Conservation (phyloP, 2,888 invertebrate genomes). For the Drosophila koepferae region DNA sequence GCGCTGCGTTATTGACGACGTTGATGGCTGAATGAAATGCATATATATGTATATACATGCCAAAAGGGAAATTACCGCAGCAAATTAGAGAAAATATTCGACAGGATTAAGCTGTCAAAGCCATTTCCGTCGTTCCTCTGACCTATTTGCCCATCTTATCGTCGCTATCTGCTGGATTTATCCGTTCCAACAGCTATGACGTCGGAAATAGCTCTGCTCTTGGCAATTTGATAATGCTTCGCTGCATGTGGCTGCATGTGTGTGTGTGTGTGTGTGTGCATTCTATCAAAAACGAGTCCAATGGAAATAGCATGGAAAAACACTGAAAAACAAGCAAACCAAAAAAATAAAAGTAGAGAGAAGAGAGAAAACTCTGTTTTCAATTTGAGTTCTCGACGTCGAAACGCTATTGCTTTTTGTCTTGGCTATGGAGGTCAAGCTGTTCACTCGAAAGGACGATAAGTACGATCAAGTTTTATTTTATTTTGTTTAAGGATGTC, state of each 20-base stretch:
- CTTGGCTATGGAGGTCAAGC: slow-evolving; percentile 45
- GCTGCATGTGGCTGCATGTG: not conserved
- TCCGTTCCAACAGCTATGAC: slow-evolving; percentile 60
- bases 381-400: slow-evolving; percentile 1
- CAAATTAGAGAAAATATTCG: slow-evolving; percentile 56
- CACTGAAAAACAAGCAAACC: slow-evolving; percentile 9
- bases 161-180: slow-evolving; percentile 54
- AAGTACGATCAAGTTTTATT: slow-evolving; percentile 28
- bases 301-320: slow-evolving; percentile 32
- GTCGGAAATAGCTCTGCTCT: slow-evolving; percentile 61
- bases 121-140: slow-evolving; percentile 63
- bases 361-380: slow-evolving; percentile 8
- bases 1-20: not conserved
- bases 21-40: slow-evolving; percentile 22
- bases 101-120: slow-evolving; percentile 71
- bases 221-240: slow-evolving; percentile 31
- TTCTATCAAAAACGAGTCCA: slow-evolving; percentile 20
- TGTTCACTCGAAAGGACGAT: slow-evolving; percentile 22
- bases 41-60: slow-evolving; percentile 31
- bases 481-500: not conserved
- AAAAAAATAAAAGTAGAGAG: not conserved
- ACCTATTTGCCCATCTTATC: slow-evolving; percentile 45
- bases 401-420: slow-evolving; percentile 17
- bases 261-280: not conserved
- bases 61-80: slow-evolving; percentile 53